A percentile compares a stretch with the other conserved stretches of the same genome.
phyloP scores from a whole-genome alignment of 2,888 invertebrate genomes.

The Tipula confusa region DNA sequence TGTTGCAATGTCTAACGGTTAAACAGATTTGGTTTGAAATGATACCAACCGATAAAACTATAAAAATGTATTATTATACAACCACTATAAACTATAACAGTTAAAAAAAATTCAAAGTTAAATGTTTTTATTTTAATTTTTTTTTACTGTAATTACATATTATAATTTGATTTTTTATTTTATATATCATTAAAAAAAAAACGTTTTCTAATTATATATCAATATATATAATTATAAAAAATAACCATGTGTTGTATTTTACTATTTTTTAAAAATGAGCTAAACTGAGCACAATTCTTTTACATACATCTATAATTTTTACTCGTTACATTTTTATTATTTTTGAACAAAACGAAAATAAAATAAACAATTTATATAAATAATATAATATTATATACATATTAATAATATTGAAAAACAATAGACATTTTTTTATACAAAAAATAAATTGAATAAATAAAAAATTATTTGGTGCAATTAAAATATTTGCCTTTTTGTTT shows the following conservation, averaged over 20 bases:
- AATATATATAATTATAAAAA: background rate
- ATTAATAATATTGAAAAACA: background rate
- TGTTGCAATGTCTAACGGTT: background rate
- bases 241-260: background rate
- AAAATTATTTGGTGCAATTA: conserved; percentile 28
- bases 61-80: background rate
- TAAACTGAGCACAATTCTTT: background rate
- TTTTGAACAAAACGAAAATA: conserved; percentile 1
- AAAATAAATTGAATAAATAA: background rate
- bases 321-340: background rate
- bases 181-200: conserved; percentile 14
- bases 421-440: conserved; percentile 27
- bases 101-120: background rate
- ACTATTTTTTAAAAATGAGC: background rate
- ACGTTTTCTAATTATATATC: background rate
- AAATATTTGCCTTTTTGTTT: too few relatives aligned
- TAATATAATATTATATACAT: background rate
- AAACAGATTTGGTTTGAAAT: background rate
- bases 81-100: background rate
- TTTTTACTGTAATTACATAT: background rate
- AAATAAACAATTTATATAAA: background rate
- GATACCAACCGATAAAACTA: background rate
- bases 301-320: background rate
- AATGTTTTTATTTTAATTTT: background rate
- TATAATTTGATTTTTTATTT: background rate